Evolutionary conservation across 2,113 vertebrate genomes (phyloP).

Genomic region (Protomyctophum bolini): DNA sequence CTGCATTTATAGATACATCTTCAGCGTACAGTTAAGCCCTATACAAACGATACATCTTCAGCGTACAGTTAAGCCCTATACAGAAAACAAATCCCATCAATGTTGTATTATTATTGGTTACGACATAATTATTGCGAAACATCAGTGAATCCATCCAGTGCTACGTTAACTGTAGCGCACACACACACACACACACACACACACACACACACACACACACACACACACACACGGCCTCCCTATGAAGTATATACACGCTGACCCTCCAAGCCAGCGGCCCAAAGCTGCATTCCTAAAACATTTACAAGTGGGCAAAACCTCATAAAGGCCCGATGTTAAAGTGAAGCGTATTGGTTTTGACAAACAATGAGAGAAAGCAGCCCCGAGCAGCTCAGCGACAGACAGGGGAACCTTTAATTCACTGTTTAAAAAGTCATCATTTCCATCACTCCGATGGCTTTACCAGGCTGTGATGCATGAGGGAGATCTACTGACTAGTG

Average conservation of each 20-base stretch:
- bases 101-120: too few species aligned
- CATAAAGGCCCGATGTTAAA: background rate
- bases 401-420: too few species aligned
- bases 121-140: conserved; percentile 41
- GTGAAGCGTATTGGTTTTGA: background rate
- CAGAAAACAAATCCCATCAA: background rate
- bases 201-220: conserved; percentile 27
- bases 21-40: too few species aligned
- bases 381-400: too few species aligned
- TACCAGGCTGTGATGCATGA: too few species aligned
- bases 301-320: background rate
- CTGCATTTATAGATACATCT: background rate
- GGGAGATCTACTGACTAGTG: too few species aligned
- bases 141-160: conserved; percentile 19
- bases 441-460: too few species aligned
- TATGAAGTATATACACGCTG: background rate
- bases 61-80: too few species aligned
- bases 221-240: conserved; percentile 9
- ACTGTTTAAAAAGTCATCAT: too few species aligned
- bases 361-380: too few species aligned
- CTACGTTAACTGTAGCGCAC: conserved; percentile 4
- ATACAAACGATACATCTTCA: too few species aligned
- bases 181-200: conserved; percentile 23
- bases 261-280: background rate
- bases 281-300: background rate